Conservation (phyloP, 2,113 vertebrate genomes). For the Shinisaurus crocodilurus region DNA sequence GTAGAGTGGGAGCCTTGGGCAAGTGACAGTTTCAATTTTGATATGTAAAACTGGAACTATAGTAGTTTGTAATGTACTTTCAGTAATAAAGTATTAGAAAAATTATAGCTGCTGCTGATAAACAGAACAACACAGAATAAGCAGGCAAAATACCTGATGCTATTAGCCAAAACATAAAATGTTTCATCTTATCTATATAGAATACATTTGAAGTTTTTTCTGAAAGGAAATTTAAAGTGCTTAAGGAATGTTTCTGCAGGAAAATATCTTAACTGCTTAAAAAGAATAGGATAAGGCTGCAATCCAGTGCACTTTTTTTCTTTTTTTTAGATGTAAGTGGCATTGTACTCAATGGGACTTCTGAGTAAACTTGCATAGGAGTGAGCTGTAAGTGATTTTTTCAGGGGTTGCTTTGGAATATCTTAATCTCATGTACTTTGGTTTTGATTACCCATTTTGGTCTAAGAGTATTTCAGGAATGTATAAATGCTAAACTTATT, state of each 20-base stretch:
- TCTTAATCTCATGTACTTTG: constrained; percentile 51
- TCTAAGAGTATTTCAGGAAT: constrained; percentile 69
- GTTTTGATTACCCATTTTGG: constrained; percentile 67
- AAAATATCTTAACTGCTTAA: not conserved
- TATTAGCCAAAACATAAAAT: constrained; percentile 35
- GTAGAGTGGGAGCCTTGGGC: not conserved
- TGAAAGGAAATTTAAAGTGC: constrained; percentile 53
- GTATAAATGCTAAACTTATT: constrained; percentile 65
- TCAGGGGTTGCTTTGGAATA: constrained; percentile 32
- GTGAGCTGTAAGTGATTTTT: not conserved
- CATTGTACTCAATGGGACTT: not conserved
- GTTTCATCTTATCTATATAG: constrained; percentile 1
- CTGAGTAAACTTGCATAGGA: not conserved
- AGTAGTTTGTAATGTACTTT: not conserved
- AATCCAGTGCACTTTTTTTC: not conserved
- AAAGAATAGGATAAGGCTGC: not conserved
- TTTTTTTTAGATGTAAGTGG: not conserved
- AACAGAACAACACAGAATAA: not conserved
- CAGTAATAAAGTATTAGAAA: not conserved
- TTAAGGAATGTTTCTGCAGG: no score
- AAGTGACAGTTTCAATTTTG: not conserved
- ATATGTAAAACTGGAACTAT: not conserved
- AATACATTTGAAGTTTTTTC: constrained; percentile 4
- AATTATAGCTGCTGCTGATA: not conserved
- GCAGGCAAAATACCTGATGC: not conserved